Evolutionary conservation across 2,888 invertebrate species (phyloP).

Genomic region (Octonoba sinensis): DNA sequence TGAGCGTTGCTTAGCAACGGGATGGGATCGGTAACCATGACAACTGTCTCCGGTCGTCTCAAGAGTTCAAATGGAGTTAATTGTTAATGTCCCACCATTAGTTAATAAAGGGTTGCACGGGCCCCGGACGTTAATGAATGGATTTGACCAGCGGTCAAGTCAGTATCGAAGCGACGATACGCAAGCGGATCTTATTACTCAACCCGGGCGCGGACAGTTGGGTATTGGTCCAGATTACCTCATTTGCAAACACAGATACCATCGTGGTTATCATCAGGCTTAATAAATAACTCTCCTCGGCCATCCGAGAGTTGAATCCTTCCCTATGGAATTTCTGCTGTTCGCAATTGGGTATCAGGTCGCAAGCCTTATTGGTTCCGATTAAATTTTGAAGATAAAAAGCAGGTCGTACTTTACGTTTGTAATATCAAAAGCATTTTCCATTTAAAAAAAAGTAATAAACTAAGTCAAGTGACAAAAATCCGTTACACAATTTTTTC

Average conservation of each 20-base stretch:
- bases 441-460: no score
- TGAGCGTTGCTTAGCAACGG: conserved; percentile 49
- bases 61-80: conserved; percentile 64
- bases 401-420: no score
- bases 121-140: conserved; percentile 50
- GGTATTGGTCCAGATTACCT: conserved; percentile 29
- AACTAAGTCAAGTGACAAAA: no score
- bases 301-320: no score
- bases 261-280: conserved; percentile 21
- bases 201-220: conserved; percentile 21
- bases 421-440: no score
- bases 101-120: conserved; percentile 52
- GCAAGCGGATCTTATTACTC: conserved; percentile 48
- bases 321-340: no score
- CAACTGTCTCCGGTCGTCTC: conserved; percentile 56
- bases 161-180: conserved; percentile 26
- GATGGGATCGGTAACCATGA: conserved; percentile 51
- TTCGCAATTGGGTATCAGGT: no score
- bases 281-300: conserved; percentile 20
- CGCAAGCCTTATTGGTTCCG: no score
- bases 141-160: conserved; percentile 44
- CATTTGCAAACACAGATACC: conserved; percentile 46
- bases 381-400: no score
- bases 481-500: no score
- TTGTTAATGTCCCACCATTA: conserved; percentile 63